A percentile compares a stretch with the other conserved stretches of the same genome.
These are phyloP conservation scores for Parnassius apollo DNA, from an alignment of 2,888 invertebrate genomes.

Conservation along the genomic window DNA sequence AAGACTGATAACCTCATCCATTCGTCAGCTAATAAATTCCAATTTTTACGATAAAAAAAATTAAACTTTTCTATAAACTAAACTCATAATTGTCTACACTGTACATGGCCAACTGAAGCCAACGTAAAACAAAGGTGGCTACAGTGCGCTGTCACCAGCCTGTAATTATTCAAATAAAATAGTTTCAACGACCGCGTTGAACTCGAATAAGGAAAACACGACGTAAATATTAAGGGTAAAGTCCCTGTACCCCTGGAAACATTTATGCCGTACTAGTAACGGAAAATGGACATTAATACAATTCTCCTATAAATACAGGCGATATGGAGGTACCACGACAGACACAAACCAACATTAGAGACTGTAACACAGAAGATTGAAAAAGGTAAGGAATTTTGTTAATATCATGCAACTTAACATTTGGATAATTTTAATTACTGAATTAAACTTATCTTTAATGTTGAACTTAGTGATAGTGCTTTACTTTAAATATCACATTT, in stretches of 20 bases:
- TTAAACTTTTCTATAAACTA: too few relatives aligned
- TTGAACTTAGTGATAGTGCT: not conserved
- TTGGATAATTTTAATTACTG: not conserved
- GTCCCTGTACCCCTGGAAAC: conserved; percentile 5
- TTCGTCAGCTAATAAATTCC: too few relatives aligned
- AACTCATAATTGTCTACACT: too few relatives aligned
- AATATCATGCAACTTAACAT: not conserved
- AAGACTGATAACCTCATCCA: too few relatives aligned
- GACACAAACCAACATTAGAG: not conserved
- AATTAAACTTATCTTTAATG: not conserved
- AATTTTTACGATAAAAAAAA: too few relatives aligned
- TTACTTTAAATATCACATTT: not conserved
- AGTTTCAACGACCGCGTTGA: too few relatives aligned
- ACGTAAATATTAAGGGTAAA: conserved; percentile 1
- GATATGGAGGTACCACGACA: not conserved
- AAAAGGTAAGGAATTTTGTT: not conserved
- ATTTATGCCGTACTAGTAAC: not conserved
- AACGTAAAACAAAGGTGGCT: too few relatives aligned
- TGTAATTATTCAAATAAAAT: too few relatives aligned
- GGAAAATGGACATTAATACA: too few relatives aligned
- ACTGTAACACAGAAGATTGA: not conserved
- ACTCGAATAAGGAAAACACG: too few relatives aligned
- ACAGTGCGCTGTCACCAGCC: too few relatives aligned
- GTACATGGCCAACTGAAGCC: too few relatives aligned
- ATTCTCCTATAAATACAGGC: conserved; percentile 6